Base-by-base conservation (phyloP, 2,797 vertebrate species). In the Platyrinchus mystaceus region DNA sequence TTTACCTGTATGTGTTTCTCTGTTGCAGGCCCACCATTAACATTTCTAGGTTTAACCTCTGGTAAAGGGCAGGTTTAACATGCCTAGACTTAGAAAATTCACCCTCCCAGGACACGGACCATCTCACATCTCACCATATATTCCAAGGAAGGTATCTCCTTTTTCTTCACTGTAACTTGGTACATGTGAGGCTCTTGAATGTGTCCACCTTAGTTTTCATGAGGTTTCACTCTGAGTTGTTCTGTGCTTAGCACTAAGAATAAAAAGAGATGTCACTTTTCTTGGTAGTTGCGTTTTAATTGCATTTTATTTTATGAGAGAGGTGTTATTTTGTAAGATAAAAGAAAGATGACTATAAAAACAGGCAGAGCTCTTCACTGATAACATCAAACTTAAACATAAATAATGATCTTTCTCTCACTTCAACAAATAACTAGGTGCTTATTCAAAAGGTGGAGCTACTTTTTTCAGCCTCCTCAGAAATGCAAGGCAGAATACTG, bases 201-300 rank as follows among this genome's bases (percentile, higher is more conserved):
- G 3, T 1, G 4, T 24, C 32, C 21, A 30, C 10, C 8, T 69
- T 28, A 24, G 26, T 2, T 43, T 5, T 27, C 2, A 1, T 22
- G 28, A 28, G 28, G 15, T 83, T 83, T 84, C 23, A 17, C 39
- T 56, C 23, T 16, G 30, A 66, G 11, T 8, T 85, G 24, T 36
- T 6, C 12, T 34, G 26, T 49, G 19, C 20, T 88, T 71, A 59
- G 26, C 10, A 21, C 0, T 36, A 36, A 17, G 9, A 52, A 30
- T 30, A 82, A 76, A 82, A 58, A 22, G 24, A 52, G 10, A 24
- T 21, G 10, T n/a, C 64, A 20, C 16, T 50, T 86, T 74, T 24
- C 52, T 80, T 73, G 10, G 14, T 34, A 30, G 44, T 32, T 37
- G 37, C 11, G 37, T 37, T 37, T 37, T 37, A 41, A 52, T 21